These are phyloP conservation scores for Gorsachius magnificus DNA, from an alignment of 2,797 vertebrate genomes.

Conservation along the genomic window DNA sequence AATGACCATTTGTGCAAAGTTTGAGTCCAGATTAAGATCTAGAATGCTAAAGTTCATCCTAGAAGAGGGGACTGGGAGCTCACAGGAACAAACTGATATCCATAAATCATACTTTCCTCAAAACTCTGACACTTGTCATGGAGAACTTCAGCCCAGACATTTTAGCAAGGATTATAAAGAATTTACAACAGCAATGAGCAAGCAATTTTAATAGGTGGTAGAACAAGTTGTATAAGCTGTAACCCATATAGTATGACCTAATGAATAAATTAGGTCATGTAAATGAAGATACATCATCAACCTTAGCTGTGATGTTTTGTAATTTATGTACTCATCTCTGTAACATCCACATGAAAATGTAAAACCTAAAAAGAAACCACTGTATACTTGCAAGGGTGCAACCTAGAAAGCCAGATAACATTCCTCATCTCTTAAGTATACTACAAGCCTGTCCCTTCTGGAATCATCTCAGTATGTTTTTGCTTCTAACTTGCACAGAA, in stretches of 20 bases:
- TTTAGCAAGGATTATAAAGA: not conserved
- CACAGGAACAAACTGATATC: not conserved
- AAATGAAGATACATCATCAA: not conserved
- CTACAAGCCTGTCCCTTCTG: not conserved
- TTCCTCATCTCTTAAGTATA: not conserved
- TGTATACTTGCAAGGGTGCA: not conserved
- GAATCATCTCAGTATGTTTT: not conserved
- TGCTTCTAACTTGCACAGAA: not conserved
- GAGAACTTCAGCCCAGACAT: not conserved
- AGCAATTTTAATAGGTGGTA: not conserved
- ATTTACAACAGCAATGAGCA: not conserved
- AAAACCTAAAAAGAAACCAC: not conserved
- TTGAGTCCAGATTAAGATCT: not conserved
- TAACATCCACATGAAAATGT: not conserved
- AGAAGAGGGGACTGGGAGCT: not conserved
- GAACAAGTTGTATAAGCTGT: not conserved
- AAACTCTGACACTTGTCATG: not conserved
- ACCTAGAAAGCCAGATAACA: not conserved
- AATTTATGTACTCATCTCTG: not conserved
- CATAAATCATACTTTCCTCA: not conserved
- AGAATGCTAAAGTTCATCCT: not conserved
- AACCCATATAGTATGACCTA: not conserved
- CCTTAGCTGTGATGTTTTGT: not conserved
- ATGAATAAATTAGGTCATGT: not conserved
- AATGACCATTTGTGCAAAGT: not conserved